Base-by-base conservation (phyloP, 2,797 vertebrate species). In the Lateolabrax maculatus region DNA sequence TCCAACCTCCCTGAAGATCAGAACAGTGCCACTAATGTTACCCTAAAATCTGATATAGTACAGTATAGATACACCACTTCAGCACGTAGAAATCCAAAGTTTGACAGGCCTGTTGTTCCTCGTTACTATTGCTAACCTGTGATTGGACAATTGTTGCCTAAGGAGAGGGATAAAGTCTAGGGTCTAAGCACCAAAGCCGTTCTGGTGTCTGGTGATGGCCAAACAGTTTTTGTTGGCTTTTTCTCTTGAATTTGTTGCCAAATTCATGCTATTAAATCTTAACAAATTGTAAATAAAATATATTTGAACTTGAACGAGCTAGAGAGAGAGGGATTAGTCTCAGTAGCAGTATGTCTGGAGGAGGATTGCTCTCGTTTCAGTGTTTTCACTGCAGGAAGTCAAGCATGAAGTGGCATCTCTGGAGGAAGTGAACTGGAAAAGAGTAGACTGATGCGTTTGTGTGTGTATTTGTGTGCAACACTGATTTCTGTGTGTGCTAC, bases 351-450 rank as follows among this genome's bases (percentile, higher is more conserved):
- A 63, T 80, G 64, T 83, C 84, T 65, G 80, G 46, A 83, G 87
- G 87, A 84, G 56, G 53, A 75, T n/a, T 37, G 39, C 66, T 87
- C 68, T 16, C 4, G 1, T 76, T 65, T 76, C 41, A 73, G 21
- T 72, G 80, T 89, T 90, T 91, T 90, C 71, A 77, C 80, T 76
- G 74, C 74, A 66, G 71, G 57, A 71, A 87, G 58, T 82, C 61
- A 0, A 81, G 83, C 83, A 0, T 88, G 80, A 83, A 65, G 70
- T 18, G 41, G 25, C 15, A 15, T 64, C 55, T 86, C 43, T 58
- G 70, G 58, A 75, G 69, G 81, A 83, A 77, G 78, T 76, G 67
- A 77, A 56, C 71, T 19, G 41, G 81, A 77, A 82, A 57, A 64
- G n/a, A n/a, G n/a, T n/a, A n/a, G 36, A 37, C 48, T 23, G 53